Evolutionary conservation across 2,797 vertebrate species (phyloP).

Genomic region (Orestias chungarensis): DNA sequence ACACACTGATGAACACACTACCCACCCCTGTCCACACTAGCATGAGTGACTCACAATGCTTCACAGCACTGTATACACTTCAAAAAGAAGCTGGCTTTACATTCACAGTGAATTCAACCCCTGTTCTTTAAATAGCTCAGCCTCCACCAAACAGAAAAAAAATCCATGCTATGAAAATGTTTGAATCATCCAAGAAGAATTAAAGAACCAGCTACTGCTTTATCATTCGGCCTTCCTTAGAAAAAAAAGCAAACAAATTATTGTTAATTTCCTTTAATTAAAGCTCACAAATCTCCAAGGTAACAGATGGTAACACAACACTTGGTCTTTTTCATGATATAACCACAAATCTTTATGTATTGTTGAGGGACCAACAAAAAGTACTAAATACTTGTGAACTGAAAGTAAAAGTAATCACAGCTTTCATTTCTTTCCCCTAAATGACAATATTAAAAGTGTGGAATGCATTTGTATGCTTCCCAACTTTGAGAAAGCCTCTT

Average conservation of each 20-base stretch:
- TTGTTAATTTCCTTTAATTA: constrained; percentile 33
- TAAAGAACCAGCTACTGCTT: constrained; percentile 63
- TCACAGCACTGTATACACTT: constrained; percentile 74
- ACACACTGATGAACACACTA: constrained; percentile 1
- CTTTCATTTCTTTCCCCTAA: background rate
- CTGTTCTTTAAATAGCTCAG: constrained; percentile 75
- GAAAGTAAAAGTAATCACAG: background rate
- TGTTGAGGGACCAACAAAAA: background rate
- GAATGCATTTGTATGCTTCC: background rate
- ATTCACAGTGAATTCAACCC: constrained; percentile 73
- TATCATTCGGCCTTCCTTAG: constrained; percentile 22
- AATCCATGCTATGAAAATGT: constrained; percentile 76
- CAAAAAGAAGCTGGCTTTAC: constrained; percentile 78
- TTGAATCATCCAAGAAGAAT: constrained; percentile 70
- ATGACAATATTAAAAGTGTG: background rate
- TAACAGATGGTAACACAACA: background rate
- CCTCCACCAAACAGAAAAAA: constrained; percentile 69
- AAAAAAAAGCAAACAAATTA: constrained; percentile 34
- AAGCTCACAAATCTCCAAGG: constrained; percentile 5
- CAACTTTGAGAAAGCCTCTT: background rate
- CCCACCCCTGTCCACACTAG: constrained; percentile 75
- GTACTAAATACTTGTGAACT: background rate
- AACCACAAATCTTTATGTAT: background rate
- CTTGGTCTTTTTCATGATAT: background rate
- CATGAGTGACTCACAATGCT: constrained; percentile 77